phyloP scores from a whole-genome alignment of 2,888 invertebrate species.

The Copidosoma aretas region DNA sequence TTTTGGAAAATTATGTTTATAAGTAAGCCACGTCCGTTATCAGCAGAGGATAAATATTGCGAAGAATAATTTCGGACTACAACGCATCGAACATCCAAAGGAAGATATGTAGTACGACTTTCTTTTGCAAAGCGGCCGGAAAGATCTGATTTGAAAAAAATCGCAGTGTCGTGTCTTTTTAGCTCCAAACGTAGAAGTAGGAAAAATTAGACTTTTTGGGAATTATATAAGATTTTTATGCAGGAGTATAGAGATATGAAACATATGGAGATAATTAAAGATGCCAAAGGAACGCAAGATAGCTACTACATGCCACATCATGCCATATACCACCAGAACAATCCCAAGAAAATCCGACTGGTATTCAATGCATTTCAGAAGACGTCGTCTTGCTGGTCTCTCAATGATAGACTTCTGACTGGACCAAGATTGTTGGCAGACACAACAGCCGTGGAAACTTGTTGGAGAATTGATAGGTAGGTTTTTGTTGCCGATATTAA shows the following conservation, averaged over 20 bases:
- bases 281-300: neutral
- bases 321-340: neutral
- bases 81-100: neutral
- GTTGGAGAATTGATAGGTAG: neutral
- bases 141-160: neutral
- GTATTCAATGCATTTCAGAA: slow-evolving; percentile 15
- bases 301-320: slow-evolving; percentile 10
- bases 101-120: slow-evolving; percentile 1
- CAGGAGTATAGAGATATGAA: neutral
- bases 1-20: slow-evolving; percentile 9
- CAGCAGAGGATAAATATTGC: neutral
- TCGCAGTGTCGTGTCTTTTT: neutral
- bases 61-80: neutral
- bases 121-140: too few species aligned
- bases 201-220: neutral
- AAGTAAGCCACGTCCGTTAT: neutral
- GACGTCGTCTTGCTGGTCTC: neutral
- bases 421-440: neutral
- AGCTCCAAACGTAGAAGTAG: neutral
- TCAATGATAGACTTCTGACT: neutral
- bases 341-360: neutral
- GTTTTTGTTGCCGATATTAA: neutral
- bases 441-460: neutral
- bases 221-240: neutral
- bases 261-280: neutral